A percentile compares a stretch with the other conserved stretches of the same genome.
phyloP scores from a whole-genome alignment of 2,797 vertebrate species.

The Craterocephalus amniculus region DNA sequence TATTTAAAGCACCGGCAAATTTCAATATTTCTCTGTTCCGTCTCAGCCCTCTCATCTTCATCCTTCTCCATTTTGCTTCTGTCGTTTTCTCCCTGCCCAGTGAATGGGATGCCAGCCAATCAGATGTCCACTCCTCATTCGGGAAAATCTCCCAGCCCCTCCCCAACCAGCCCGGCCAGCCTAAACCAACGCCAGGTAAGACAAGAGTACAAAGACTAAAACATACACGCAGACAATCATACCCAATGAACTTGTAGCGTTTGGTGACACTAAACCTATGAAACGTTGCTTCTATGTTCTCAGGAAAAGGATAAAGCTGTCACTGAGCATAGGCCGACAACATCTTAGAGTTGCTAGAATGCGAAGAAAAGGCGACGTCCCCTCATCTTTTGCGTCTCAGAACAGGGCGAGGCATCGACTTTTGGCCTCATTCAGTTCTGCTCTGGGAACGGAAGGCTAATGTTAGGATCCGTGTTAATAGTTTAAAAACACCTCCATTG shows the following conservation, averaged over 20 bases:
- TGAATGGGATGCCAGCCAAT: constrained; percentile 95
- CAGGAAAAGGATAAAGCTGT: constrained; percentile 83
- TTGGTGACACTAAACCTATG: constrained; percentile 58
- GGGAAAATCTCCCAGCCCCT: constrained; percentile 93
- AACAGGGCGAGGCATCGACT: constrained; percentile 44
- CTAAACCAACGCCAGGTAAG: constrained; percentile 93
- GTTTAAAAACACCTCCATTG: constrained; percentile 35
- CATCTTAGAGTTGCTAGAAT: constrained; percentile 78
- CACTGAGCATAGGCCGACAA: constrained; percentile 76
- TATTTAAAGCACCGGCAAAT: constrained; percentile 31
- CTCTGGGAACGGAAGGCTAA: constrained; percentile 47
- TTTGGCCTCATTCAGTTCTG: constrained; percentile 62
- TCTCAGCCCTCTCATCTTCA: constrained; percentile 10
- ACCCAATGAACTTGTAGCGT: constrained; percentile 23
- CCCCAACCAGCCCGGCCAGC: constrained; percentile 92
- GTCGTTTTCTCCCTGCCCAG: constrained; percentile 71
- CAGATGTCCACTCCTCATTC: constrained; percentile 95
- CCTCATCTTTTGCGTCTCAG: constrained; percentile 67
- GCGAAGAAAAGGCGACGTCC: constrained; percentile 65
- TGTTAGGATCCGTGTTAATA: constrained; percentile 53
- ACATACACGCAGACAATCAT: constrained; percentile 17
- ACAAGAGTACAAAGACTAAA: constrained; percentile 13
- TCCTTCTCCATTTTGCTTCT: constrained; percentile 42
- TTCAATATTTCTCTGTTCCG: constrained; percentile 4
- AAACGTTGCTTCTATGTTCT: constrained; percentile 82